These are phyloP conservation scores for Plusia festucae DNA, from an alignment of 2,888 invertebrate species.

Conservation along the genomic window DNA sequence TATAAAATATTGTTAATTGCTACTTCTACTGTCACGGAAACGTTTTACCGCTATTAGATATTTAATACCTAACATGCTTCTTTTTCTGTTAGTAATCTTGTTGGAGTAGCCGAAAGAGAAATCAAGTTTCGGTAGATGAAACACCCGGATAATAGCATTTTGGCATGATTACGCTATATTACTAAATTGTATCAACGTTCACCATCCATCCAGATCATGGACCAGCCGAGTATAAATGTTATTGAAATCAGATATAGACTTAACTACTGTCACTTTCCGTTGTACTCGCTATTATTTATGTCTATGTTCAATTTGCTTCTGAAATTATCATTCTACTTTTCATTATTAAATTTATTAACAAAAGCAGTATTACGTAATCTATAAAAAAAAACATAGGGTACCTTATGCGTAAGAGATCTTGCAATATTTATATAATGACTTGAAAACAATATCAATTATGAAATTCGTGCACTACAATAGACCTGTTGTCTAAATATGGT, in stretches of 20 bases:
- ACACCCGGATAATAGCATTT: constrained; percentile 44
- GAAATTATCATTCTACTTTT: too few species aligned
- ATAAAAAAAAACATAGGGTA: neutral
- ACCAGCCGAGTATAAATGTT: constrained; percentile 31
- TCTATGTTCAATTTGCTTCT: constrained; percentile 24
- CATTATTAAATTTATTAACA: too few species aligned
- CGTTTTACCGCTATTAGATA: constrained; percentile 6
- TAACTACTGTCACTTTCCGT: constrained; percentile 40
- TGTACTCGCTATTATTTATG: constrained; percentile 25
- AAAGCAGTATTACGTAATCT: too few species aligned
- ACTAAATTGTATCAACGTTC: neutral
- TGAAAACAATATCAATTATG: neutral
- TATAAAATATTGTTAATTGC: constrained; percentile 25
- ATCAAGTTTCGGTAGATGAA: constrained; percentile 41
- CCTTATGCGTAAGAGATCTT: neutral
- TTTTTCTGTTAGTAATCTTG: constrained; percentile 27
- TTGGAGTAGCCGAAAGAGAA: constrained; percentile 44
- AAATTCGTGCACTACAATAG: neutral
- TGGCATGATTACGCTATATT: constrained; percentile 52
- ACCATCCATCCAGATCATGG: too few species aligned
- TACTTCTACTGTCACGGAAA: constrained; percentile 22
- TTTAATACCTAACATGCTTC: constrained; percentile 25
- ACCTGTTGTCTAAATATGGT: neutral
- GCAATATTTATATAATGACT: constrained; percentile 24
- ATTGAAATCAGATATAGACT: constrained; percentile 20